Evolutionary conservation across 2,888 invertebrate genomes (phyloP).

Genomic region (Caenorhabditis angaria): DNA sequence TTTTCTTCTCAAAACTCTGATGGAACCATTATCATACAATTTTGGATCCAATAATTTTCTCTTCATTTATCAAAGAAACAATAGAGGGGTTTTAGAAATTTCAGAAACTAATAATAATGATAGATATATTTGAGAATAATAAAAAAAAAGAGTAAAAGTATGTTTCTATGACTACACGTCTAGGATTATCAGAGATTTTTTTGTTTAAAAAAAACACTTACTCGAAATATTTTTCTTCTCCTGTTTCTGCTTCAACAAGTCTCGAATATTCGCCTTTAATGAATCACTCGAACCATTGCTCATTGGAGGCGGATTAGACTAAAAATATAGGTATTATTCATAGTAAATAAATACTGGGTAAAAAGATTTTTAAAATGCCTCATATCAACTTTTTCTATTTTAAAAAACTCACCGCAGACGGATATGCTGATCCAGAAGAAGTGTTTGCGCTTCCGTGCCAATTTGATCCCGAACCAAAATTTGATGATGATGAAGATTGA

Average conservation of each 20-base stretch:
- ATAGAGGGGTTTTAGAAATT: background rate
- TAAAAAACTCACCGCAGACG: constrained; percentile 11
- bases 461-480: background rate
- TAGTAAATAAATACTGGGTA: background rate
- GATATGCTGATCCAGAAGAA: constrained; percentile 16
- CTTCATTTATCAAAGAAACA: background rate
- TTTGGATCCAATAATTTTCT: background rate
- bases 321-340: background rate
- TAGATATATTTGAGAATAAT: too few relatives aligned
- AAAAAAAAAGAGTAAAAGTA: too few relatives aligned
- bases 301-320: constrained; percentile 35
- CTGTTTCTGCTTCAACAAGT: constrained; percentile 26
- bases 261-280: constrained; percentile 27
- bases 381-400: too few relatives aligned
- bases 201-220: constrained; percentile 17
- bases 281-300: constrained; percentile 44
- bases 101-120: too few relatives aligned
- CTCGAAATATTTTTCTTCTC: constrained; percentile 29
- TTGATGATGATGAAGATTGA: background rate
- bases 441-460: constrained; percentile 4
- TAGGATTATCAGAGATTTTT: background rate
- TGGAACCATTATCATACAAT: too few relatives aligned
- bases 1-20: background rate
- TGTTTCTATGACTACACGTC: too few relatives aligned
- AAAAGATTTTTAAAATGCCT: too few relatives aligned